These are phyloP conservation scores for Halcyon chelicuti DNA, from an alignment of 2,797 vertebrate genomes.

Conservation along the genomic window DNA sequence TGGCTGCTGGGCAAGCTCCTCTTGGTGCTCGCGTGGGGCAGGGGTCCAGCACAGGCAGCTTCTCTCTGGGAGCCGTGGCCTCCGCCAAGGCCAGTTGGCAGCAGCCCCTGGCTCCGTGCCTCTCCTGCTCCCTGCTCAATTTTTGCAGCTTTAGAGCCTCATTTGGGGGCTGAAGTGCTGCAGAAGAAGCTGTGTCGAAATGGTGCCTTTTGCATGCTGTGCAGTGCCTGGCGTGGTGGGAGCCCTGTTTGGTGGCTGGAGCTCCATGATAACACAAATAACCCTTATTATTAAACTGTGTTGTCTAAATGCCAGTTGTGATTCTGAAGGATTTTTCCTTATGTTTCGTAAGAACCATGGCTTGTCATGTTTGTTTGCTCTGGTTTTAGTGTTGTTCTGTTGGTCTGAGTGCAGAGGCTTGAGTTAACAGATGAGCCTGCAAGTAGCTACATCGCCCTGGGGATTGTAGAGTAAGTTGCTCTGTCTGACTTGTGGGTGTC, in stretches of 20 bases:
- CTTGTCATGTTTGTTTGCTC: neutral
- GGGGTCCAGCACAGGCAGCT: neutral
- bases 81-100: neutral
- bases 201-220: neutral
- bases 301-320: neutral
- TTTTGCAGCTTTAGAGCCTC: neutral
- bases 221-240: fast-evolving
- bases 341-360: neutral
- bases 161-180: neutral
- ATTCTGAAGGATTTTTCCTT: neutral
- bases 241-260: neutral
- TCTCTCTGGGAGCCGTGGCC: neutral
- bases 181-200: neutral
- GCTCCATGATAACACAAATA: neutral
- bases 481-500: neutral
- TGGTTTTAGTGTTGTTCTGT: neutral
- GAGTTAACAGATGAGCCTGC: neutral
- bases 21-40: neutral
- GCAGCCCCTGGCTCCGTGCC: constrained; percentile 3
- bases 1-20: neutral
- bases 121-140: neutral
- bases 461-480: neutral
- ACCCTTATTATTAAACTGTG: neutral
- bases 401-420: fast-evolving
- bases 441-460: neutral